Conservation (phyloP, 2,888 invertebrate species). For the Drosophila demipolita region DNA sequence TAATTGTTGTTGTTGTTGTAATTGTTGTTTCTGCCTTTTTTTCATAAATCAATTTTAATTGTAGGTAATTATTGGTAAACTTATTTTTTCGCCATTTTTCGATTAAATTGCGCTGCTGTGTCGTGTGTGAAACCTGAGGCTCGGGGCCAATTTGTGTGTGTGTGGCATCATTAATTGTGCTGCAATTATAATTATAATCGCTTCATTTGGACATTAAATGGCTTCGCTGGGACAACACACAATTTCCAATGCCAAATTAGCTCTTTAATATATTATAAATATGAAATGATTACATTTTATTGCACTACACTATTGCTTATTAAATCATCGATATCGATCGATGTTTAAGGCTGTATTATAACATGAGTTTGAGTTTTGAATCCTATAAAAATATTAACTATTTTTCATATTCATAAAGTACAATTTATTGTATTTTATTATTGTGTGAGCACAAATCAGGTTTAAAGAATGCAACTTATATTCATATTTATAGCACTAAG, state of each 20-base stretch:
- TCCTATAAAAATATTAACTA: background rate
- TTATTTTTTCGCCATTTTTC: constrained; percentile 28
- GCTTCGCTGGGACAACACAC: background rate
- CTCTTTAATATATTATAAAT: background rate
- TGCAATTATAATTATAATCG: constrained; percentile 67
- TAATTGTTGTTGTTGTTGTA: constrained; percentile 3
- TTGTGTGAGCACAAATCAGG: background rate
- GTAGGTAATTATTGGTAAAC: constrained; percentile 79
- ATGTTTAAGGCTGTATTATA: background rate
- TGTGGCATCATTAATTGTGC: constrained; percentile 67
- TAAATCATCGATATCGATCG: background rate
- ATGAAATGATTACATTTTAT: background rate
- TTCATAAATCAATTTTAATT: constrained; percentile 83
- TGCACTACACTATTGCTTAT: too few species aligned
- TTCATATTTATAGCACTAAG: background rate
- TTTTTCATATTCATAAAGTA: background rate
- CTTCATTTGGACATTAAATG: constrained; percentile 44
- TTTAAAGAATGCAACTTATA: background rate
- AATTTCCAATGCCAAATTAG: background rate
- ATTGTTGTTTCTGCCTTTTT: constrained; percentile 2
- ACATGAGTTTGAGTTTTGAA: background rate
- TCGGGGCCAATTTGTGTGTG: constrained; percentile 39
- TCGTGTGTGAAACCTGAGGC: constrained; percentile 6
- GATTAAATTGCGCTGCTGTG: background rate
- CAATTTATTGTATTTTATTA: background rate